Evolutionary conservation across 2,888 invertebrate species (phyloP).

Genomic region (Tenthredo scrophulariae): DNA sequence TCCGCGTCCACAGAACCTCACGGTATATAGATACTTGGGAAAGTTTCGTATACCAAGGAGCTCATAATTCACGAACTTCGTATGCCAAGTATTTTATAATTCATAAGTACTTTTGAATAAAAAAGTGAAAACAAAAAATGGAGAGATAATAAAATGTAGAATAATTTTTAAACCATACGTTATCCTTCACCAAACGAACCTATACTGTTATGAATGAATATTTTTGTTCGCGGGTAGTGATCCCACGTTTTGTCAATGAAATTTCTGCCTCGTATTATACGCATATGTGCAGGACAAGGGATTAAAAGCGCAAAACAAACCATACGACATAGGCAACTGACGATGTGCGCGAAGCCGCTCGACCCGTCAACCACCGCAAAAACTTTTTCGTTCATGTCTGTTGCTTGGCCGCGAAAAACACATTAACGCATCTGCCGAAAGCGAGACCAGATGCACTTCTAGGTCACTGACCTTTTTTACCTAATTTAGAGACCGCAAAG

Average conservation of each 20-base stretch:
- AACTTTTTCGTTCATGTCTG: slow-evolving; percentile 64
- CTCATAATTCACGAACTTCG: no score
- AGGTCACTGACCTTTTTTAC: slow-evolving; percentile 36
- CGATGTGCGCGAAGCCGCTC: background rate
- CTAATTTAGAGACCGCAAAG: background rate
- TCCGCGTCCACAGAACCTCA: no score
- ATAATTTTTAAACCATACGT: background rate
- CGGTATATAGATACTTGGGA: background rate
- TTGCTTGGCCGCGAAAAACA: slow-evolving; percentile 65
- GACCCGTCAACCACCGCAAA: slow-evolving; percentile 22
- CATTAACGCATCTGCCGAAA: slow-evolving; percentile 67
- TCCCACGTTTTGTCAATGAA: slow-evolving; percentile 37
- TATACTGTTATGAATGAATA: slow-evolving; percentile 26
- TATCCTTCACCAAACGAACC: no score
- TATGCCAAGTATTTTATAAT: no score
- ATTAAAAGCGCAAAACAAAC: slow-evolving; percentile 15
- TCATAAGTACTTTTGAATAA: no score
- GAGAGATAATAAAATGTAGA: background rate
- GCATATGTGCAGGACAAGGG: background rate
- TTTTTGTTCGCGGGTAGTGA: background rate
- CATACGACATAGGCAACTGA: background rate
- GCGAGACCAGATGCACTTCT: slow-evolving; percentile 42
- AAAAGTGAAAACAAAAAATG: background rate
- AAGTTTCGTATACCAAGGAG: background rate
- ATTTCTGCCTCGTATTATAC: background rate